Evolutionary conservation across 2,113 vertebrate species (phyloP), one percentile per base, ranked within the genome.

Genomic region (Lichenostomus cassidix): DNA sequence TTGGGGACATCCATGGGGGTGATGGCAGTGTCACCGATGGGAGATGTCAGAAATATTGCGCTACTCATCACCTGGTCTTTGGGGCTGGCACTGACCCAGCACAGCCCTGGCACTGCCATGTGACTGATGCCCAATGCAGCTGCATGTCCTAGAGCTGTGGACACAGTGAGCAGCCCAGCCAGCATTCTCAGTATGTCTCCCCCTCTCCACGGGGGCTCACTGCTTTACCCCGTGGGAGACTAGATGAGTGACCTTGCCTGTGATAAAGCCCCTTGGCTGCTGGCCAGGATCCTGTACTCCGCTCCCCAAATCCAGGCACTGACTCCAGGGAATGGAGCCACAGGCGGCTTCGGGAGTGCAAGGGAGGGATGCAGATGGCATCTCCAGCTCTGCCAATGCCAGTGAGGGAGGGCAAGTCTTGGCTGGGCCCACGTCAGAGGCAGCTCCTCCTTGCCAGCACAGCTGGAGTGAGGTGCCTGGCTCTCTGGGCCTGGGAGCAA

Each of bases 311-410:
- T 29, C 55, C 46, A 65, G 31, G 68, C 79, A 77, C 22, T 1
- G 5, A 39, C 39, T 64, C 39, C 10, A 3, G 31, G 23, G 37
- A 89, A 69, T 1, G 3, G 71, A 86, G 59, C 29, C 0, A 0
- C 3, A 1, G 76, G 49, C 7, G 3, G 29, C 20, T 8, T 1
- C 2, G 1, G 46, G 83, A 18, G 10, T 15, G 5, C 1, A 35
- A 78, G 77, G 92, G 62, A 96, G 84, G 84, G 65, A 71, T 79
- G 90, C 77, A 94, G 84, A 81, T 94, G 84, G 87, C 92, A 92
- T 63, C 0, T 1, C 39, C 53, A 82, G 74, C 73, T 47, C 82
- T 71, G 87, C n/a, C 6, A 37, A 78, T 87, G 71, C 86, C 91
- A 90, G 55, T 1, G 3, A 12, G 2, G 88, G 71, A 96, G 88